These are phyloP conservation scores for Alosa alosa DNA, from an alignment of 2,113 vertebrate species.

Conservation along the genomic window DNA sequence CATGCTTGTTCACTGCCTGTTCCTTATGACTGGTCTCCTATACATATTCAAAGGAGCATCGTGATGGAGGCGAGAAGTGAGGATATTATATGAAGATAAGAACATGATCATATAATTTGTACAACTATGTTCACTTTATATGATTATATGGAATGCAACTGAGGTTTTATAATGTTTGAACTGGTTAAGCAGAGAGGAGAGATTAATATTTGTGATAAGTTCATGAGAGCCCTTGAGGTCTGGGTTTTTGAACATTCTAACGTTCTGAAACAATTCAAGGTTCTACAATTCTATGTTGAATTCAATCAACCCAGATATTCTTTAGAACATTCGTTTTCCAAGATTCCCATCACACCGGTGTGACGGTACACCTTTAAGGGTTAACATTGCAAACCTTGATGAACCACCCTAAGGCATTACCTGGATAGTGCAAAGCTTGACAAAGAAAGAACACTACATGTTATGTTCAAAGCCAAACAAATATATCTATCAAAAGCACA, in stretches of 20 bases:
- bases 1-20: neutral
- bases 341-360: too few relatives aligned
- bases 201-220: neutral
- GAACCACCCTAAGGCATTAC: neutral
- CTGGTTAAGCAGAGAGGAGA: neutral
- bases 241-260: too few relatives aligned
- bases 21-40: neutral
- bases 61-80: neutral
- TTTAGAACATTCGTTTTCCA: too few relatives aligned
- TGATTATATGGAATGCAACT: neutral
- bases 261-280: too few relatives aligned
- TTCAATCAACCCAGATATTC: too few relatives aligned
- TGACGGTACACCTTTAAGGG: neutral
- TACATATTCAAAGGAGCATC: slow-evolving; percentile 6
- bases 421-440: neutral
- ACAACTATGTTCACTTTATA: neutral
- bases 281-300: too few relatives aligned
- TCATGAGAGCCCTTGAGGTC: neutral
- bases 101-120: neutral
- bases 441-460: neutral
- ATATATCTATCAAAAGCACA: neutral
- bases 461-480: neutral
- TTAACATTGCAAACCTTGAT: neutral
- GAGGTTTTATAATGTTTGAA: neutral
- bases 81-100: neutral